Base-by-base conservation (phyloP, 2,113 vertebrate species). In the Numenius arquata region DNA sequence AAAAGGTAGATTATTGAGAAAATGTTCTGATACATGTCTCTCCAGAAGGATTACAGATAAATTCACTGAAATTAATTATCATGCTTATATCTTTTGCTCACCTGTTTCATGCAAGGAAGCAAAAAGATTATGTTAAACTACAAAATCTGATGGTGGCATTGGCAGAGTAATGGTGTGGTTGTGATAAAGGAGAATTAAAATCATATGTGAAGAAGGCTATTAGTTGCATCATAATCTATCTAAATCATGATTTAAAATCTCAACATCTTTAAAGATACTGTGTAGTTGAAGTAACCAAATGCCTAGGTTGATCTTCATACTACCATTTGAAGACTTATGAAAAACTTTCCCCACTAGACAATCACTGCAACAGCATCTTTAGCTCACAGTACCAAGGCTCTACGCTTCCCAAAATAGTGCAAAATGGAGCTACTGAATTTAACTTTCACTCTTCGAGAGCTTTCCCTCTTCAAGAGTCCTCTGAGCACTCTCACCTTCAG, bases 331-430 rank as follows among this genome's bases (percentile, higher is more conserved):
- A 83, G 15, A 63, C 6, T 13, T 63, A 19, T 23, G 0, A 1
- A 86, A 38, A 26, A 6, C 2, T 56, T 61, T 70, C 36, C 25
- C 8, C 5, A 25, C 11, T 40, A 30, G 23, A 53, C 20, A 55
- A 2, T 2, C 14, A 34, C 7, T 19, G 10, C 6, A 83, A 5
- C 5, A 36, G 7, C 9, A 14, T 27, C 41, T 77, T 77, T 59
- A 30, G 2, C 18, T 73, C 6, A 0, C 25, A 53, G 11, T 58
- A 53, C 12, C 17, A 67, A 53, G 20, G 5, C 21, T 66, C 7
- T 52, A 5, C 0, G 1, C 7, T 58, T 70, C 9, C 26, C 18
- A 29, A 18, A 13, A 48, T 1, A 2, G 23, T 27, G 12, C 20
- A 86, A 85, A 65, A 50, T 3, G 15, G 20, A 68, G 11, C 25